Percentiles rank a stretch among this genome's conserved stretches.
Evolutionary conservation across 2,797 vertebrate species (phyloP).

Genomic region (Anguilla obscura): DNA sequence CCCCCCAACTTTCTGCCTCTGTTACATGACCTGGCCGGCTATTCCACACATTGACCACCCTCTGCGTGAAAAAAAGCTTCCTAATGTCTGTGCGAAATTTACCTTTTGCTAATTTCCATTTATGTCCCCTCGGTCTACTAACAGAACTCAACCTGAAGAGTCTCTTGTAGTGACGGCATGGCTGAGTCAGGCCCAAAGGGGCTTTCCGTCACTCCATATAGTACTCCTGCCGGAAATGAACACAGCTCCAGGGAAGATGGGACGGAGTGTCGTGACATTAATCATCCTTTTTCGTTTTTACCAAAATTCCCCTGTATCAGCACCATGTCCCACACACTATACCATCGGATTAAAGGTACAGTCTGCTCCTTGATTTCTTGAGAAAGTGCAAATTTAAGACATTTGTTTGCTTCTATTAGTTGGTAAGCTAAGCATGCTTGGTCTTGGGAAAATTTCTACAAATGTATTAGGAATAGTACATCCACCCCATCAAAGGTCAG

Average conservation of each 20-base stretch:
- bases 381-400: slow-evolving; percentile 17
- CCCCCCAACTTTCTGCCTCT: too few relatives aligned
- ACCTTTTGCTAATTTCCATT: too few relatives aligned
- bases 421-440: neutral
- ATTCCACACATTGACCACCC: too few relatives aligned
- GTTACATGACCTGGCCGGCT: too few relatives aligned
- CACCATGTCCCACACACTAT: neutral
- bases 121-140: too few relatives aligned
- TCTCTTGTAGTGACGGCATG: neutral
- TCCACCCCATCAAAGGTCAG: neutral
- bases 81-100: too few relatives aligned
- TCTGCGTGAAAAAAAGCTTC: too few relatives aligned
- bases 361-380: neutral
- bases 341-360: neutral
- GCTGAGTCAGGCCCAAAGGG: neutral
- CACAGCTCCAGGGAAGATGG: neutral
- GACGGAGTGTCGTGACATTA: neutral
- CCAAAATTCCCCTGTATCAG: neutral
- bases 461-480: slow-evolving; percentile 14
- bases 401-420: neutral
- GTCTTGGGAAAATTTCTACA: slow-evolving; percentile 19
- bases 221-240: slow-evolving; percentile 15
- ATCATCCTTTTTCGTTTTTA: neutral
- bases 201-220: slow-evolving; percentile 18
- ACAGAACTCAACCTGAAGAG: too few relatives aligned